These are phyloP conservation scores for Nothoprocta pentlandii DNA, from an alignment of 2,113 vertebrate species.

Conservation along the genomic window DNA sequence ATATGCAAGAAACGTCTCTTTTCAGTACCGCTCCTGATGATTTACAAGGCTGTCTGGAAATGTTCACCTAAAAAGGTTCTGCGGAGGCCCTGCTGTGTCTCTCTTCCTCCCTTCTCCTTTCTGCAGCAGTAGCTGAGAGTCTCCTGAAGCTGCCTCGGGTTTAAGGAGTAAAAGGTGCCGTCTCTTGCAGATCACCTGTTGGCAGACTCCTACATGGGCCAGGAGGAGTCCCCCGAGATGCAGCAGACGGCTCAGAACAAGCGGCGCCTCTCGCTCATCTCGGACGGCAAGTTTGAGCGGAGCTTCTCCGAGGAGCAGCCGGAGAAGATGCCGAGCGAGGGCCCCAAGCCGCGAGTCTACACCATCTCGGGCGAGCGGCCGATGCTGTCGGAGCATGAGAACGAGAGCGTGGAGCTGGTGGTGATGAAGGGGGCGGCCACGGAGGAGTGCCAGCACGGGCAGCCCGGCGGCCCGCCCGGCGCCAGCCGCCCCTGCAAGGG, in stretches of 20 bases:
- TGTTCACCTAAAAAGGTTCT: rapidly evolving
- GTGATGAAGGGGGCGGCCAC: constrained; percentile 84
- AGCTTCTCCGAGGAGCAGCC: constrained; percentile 85
- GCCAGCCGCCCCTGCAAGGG: constrained; percentile 80
- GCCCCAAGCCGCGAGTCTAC: constrained; percentile 86
- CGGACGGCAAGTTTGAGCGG: constrained; percentile 81
- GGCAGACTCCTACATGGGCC: constrained; percentile 88
- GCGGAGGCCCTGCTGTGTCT: rapidly evolving
- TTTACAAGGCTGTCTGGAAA: not conserved
- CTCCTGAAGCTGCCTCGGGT: not conserved
- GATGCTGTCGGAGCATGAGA: constrained; percentile 85
- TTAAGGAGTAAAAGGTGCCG: not conserved
- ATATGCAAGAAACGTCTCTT: not conserved
- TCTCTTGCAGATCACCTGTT: constrained; percentile 88
- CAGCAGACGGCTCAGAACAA: constrained; percentile 84
- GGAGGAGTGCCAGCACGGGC: constrained; percentile 83
- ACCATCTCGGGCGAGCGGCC: constrained; percentile 91
- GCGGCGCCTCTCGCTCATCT: constrained; percentile 84
- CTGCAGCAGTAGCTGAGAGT: not conserved
- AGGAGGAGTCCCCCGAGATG: constrained; percentile 90
- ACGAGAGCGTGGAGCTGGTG: constrained; percentile 88
- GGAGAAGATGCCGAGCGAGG: constrained; percentile 76
- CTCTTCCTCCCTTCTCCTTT: not conserved
- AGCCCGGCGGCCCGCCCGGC: constrained; percentile 83
- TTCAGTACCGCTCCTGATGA: not conserved